Evolutionary conservation across 2,113 vertebrate species (phyloP).

Genomic region (Mesitornis unicolor): DNA sequence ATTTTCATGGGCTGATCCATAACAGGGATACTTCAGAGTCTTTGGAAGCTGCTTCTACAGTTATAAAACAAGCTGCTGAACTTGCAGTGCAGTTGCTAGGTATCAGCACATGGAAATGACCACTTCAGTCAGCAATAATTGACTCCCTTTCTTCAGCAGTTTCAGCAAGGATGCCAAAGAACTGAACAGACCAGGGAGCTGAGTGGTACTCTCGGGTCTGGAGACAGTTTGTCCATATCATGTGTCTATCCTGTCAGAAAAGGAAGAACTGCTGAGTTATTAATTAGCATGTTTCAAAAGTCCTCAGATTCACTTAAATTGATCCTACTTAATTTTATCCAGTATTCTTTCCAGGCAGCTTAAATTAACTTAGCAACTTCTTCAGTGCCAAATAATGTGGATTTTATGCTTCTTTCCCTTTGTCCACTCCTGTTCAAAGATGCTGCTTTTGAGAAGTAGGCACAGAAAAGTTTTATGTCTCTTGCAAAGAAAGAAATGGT

Average conservation of each 20-base stretch:
- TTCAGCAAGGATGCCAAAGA: neutral
- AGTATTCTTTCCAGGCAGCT: neutral
- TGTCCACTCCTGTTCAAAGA: neutral
- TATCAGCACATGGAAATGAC: neutral
- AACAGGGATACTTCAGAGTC: neutral
- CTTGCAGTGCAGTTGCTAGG: neutral
- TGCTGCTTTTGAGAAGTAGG: neutral
- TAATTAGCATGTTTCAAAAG: neutral
- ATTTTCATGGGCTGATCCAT: neutral
- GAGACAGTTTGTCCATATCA: neutral
- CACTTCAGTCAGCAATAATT: neutral
- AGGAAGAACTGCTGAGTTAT: neutral
- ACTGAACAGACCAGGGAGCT: neutral
- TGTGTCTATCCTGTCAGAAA: neutral
- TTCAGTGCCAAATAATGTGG: neutral
- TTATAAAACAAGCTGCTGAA: conserved; percentile 11
- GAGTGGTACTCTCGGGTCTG: neutral
- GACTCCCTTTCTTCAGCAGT: neutral
- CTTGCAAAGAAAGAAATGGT: neutral
- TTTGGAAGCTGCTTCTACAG: neutral
- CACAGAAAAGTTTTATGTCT: neutral
- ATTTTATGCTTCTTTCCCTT: neutral
- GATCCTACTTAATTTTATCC: neutral
- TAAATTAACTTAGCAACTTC: neutral
- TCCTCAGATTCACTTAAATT: neutral